Conservation (phyloP, 2,888 invertebrate species). For the Caenorhabditis virilis region DNA sequence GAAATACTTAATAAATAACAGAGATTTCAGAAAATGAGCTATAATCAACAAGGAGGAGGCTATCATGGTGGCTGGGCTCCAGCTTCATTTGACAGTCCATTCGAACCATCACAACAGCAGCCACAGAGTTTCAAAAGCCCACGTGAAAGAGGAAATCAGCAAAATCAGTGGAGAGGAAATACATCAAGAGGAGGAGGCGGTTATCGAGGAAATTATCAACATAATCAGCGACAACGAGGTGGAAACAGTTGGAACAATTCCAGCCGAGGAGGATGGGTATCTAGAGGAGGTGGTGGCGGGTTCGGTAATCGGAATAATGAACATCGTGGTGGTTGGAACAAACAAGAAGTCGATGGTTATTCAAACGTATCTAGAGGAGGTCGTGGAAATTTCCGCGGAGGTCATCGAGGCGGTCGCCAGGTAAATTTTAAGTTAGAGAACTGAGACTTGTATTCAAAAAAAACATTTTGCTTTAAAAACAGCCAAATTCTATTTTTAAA, state of each 20-base stretch:
- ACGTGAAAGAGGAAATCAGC: not conserved
- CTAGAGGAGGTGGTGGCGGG: too few species aligned
- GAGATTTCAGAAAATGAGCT: constrained; percentile 16
- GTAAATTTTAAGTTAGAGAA: not conserved
- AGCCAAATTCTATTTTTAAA: too few species aligned
- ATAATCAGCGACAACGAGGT: constrained; percentile 1
- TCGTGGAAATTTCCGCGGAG: not conserved
- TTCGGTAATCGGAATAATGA: too few species aligned
- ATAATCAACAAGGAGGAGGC: not conserved
- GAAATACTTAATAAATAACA: too few species aligned
- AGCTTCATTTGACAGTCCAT: not conserved
- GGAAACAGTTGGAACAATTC: too few species aligned
- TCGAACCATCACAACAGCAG: not conserved
- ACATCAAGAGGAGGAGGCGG: constrained; percentile 8
- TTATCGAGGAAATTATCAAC: constrained; percentile 4
- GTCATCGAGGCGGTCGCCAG: constrained; percentile 3
- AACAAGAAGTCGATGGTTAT: too few species aligned
- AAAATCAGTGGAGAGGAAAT: constrained; percentile 3
- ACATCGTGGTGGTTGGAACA: too few species aligned
- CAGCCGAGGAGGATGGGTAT: too few species aligned
- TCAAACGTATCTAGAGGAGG: too few species aligned
- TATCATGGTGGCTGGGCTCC: not conserved
- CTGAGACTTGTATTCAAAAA: not conserved
- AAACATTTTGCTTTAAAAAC: not conserved
- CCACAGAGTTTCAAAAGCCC: not conserved